phyloP scores from a whole-genome alignment of 2,113 vertebrate species.

The Aythya baeri region DNA sequence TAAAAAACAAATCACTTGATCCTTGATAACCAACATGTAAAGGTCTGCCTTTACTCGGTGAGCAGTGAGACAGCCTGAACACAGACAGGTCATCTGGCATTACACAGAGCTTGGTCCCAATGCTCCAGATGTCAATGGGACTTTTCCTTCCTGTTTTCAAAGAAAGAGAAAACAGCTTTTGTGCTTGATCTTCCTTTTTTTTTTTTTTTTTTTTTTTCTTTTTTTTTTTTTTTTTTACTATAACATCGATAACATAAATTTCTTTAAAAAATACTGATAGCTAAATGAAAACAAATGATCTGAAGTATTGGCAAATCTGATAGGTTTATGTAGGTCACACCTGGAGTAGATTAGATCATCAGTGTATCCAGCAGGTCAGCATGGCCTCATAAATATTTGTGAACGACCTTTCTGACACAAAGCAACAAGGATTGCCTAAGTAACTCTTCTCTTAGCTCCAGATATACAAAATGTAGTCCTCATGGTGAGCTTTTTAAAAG shows the following conservation, averaged over 20 bases:
- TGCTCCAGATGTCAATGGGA: not conserved
- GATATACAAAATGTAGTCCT: not conserved
- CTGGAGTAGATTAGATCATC: not conserved
- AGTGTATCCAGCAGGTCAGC: slow-evolving; percentile 8
- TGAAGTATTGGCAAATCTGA: not conserved
- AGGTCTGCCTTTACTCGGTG: not conserved
- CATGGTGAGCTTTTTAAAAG: not conserved
- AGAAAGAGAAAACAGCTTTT: not conserved
- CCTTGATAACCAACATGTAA: not conserved
- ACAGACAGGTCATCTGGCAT: not conserved
- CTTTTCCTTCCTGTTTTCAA: not conserved
- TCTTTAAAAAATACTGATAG: not conserved
- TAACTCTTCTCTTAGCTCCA: not conserved
- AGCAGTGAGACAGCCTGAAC: not conserved
- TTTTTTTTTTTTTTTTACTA: no score
- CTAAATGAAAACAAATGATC: not conserved
- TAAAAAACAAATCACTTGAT: not conserved
- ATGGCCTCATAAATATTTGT: not conserved
- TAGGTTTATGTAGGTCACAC: not conserved
- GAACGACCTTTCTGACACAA: not conserved
- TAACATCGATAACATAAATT: not conserved
- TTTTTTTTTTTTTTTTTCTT: no score
- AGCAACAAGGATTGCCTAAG: not conserved
- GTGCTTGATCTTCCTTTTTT: not conserved
- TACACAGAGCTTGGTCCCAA: not conserved